A percentile compares a stretch with the other conserved stretches of the same genome.
Conservation (phyloP, 2,797 vertebrate species). For the Nyctalus aviator region DNA sequence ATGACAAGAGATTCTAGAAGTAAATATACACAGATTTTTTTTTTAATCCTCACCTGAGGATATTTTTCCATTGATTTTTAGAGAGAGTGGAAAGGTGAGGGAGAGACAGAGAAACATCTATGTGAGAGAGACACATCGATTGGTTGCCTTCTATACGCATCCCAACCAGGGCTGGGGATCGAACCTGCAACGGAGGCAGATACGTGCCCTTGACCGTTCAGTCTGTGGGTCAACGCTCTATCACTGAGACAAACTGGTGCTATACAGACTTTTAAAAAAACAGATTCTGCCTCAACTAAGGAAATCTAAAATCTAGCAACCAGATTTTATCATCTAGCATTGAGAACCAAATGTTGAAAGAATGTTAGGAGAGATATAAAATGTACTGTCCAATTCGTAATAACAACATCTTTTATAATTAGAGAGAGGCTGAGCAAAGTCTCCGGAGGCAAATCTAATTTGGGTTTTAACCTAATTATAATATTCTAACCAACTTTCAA, state of each 20-base stretch:
- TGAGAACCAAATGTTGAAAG: slow-evolving; percentile 48
- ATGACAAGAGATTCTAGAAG: not conserved
- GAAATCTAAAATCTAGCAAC: slow-evolving; percentile 36
- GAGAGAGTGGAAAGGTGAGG: too few relatives aligned
- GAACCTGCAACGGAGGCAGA: too few relatives aligned
- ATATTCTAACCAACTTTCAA: slow-evolving; percentile 21
- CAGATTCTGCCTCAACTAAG: slow-evolving; percentile 14
- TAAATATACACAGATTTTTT: not conserved
- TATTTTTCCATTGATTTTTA: too few relatives aligned
- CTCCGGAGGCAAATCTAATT: not conserved
- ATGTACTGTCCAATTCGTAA: not conserved
- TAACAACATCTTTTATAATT: not conserved
- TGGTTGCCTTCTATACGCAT: too few relatives aligned
- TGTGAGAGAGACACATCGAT: too few relatives aligned
- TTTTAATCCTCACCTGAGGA: too few relatives aligned
- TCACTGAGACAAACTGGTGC: too few relatives aligned
- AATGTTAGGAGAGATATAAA: slow-evolving; percentile 9
- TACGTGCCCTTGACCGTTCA: too few relatives aligned
- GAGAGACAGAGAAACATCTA: too few relatives aligned
- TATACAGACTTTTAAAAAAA: not conserved
- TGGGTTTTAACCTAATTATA: slow-evolving; percentile 20
- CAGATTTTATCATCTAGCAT: not conserved
- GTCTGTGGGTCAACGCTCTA: too few relatives aligned
- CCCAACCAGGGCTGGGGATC: too few relatives aligned
- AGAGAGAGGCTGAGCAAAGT: not conserved